These are phyloP conservation scores for Marmota monax DNA, from an alignment of 2,113 vertebrate genomes.

Conservation along the genomic window DNA sequence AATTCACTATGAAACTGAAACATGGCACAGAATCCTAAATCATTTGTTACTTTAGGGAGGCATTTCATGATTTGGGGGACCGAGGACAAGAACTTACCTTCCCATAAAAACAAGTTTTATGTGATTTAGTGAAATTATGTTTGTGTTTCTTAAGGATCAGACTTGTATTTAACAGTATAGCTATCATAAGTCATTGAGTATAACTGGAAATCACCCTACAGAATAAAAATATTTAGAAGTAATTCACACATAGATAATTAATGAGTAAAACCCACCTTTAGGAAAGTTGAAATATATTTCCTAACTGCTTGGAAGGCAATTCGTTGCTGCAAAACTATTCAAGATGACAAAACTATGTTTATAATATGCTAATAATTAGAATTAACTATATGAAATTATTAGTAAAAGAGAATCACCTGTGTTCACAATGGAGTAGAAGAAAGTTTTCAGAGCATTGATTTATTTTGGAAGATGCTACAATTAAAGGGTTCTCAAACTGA, in stretches of 20 bases:
- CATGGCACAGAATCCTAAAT: not conserved
- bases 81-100: not conserved
- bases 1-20: not conserved
- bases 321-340: constrained; percentile 38
- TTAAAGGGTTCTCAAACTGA: not conserved
- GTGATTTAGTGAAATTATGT: constrained; percentile 30
- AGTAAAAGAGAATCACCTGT: constrained; percentile 9
- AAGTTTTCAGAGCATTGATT: constrained; percentile 43
- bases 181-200: not conserved
- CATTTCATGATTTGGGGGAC: not conserved
- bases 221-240: constrained; percentile 52
- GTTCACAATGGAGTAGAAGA: not conserved
- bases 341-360: constrained; percentile 28
- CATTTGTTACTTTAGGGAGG: not conserved
- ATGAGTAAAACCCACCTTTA: not conserved
- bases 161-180: not conserved
- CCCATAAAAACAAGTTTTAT: not conserved
- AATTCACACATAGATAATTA: not conserved
- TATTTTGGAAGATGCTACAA: not conserved
- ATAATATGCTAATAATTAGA: constrained; percentile 44
- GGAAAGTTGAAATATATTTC: constrained; percentile 41
- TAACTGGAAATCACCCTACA: constrained; percentile 7
- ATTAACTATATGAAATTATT: constrained; percentile 68
- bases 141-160: constrained; percentile 49
- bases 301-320: not conserved